Conservation (phyloP, 2,888 invertebrate genomes). For the Archips crataeganus region DNA sequence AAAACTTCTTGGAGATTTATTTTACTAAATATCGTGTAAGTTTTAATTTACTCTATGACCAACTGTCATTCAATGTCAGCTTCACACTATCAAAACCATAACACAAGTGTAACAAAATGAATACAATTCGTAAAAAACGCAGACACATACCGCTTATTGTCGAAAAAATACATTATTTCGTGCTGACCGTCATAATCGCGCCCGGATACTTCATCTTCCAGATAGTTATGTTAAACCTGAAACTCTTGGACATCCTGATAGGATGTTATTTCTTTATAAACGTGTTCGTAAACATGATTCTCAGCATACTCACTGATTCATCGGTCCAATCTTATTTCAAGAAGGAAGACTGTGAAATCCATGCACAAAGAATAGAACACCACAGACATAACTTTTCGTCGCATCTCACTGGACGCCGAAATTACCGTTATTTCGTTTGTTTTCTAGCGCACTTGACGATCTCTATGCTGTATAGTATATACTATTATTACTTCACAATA, state of each 20-base stretch:
- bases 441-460: background rate
- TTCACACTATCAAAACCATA: background rate
- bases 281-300: background rate
- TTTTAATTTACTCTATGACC: background rate
- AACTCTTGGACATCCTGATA: background rate
- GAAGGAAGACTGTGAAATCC: background rate
- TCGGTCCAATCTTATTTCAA: background rate
- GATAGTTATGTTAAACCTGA: background rate
- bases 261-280: background rate
- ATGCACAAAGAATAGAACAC: background rate
- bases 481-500: background rate
- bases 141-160: background rate
- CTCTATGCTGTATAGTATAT: background rate
- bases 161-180: background rate
- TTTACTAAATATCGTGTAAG: background rate
- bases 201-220: constrained; percentile 5
- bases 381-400: background rate
- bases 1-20: background rate
- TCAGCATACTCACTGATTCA: background rate
- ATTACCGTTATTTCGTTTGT: background rate
- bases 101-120: background rate
- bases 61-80: background rate
- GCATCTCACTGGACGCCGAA: background rate
- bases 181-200: background rate
- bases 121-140: background rate